Evolutionary conservation across 1,140 invertebrate species (phyloP), one percentile per base, ranked within the genome.

Genomic region (Pectinophora gossypiella): DNA sequence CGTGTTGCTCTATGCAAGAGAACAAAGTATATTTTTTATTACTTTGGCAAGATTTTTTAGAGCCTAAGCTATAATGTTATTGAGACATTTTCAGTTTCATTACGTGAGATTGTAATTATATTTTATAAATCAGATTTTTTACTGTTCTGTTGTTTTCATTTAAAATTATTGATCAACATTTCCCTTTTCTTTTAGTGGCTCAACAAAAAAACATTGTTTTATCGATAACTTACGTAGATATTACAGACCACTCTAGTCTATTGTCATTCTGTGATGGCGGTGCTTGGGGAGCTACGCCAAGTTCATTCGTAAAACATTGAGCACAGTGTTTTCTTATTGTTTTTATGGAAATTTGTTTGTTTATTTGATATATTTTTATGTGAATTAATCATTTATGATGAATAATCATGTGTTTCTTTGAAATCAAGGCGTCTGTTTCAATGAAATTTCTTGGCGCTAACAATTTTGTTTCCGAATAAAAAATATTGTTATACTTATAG

Each of bases 221-320:
- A 40, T 40, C 36, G 36, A 40, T 40, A 40, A 13, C 3, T 40
- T 12, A 18, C 16, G 36, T 40, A 40, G 12, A 16, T 15, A 15
- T 18, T 40, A 15, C 36, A 16, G 10, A 40, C 15, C 23, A 5
- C 36, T 15, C 36, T 40, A 40, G 7, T 40, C 36, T 40, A 40
- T 20, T 44, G 42, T 44, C 42, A 44, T 44, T 44, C 19, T 44
- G 42, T 44, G 68, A 80, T 82, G 75, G 75, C 76, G 73, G 71
- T 76, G 81, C 76, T 81, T 75, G 73, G 69, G 72, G 67, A 73
- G 63, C 64, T 71, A 72, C 69, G 69, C 65, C 65, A 68, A 70
- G 62, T 76, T 76, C 72, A 64, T 69, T 71, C 53, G 45, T 62
- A 66, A 66, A 70, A 63, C 58, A 61, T 75, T 72, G 71, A 65